Evolutionary conservation across 2,113 vertebrate genomes (phyloP).

Genomic region (Heterocephalus glaber): DNA sequence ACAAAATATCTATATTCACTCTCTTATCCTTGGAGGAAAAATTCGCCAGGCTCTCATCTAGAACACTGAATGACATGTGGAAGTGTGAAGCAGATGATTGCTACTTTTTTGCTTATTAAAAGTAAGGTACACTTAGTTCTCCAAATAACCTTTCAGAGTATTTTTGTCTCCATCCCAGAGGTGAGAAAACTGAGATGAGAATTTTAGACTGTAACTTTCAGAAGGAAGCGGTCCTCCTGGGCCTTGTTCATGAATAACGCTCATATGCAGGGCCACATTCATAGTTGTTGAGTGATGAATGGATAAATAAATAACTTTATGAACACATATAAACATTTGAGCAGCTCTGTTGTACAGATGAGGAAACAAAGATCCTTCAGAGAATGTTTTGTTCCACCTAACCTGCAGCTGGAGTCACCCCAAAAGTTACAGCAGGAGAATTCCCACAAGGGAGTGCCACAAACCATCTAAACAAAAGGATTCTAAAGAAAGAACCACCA

Average conservation of each 20-base stretch:
- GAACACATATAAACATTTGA: neutral
- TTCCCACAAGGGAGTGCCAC: neutral
- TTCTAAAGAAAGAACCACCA: neutral
- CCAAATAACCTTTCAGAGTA: neutral
- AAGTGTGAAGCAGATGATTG: neutral
- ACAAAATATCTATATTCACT: neutral
- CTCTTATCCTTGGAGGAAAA: neutral
- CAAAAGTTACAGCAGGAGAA: neutral
- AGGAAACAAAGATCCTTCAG: neutral
- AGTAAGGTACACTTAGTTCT: neutral
- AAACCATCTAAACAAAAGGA: neutral
- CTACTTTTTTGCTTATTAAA: conserved; percentile 42
- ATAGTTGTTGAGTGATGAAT: neutral
- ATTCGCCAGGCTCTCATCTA: neutral
- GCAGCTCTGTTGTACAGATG: neutral
- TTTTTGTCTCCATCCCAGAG: neutral
- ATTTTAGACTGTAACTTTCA: neutral
- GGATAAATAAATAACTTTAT: neutral
- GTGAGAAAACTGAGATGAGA: neutral
- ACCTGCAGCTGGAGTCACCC: neutral
- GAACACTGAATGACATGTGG: neutral
- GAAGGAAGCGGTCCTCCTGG: neutral
- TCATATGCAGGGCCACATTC: neutral
- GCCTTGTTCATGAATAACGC: neutral
- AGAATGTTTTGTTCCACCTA: neutral